These are phyloP conservation scores for Macropodus opercularis DNA, from an alignment of 2,797 vertebrate species.

Conservation along the genomic window DNA sequence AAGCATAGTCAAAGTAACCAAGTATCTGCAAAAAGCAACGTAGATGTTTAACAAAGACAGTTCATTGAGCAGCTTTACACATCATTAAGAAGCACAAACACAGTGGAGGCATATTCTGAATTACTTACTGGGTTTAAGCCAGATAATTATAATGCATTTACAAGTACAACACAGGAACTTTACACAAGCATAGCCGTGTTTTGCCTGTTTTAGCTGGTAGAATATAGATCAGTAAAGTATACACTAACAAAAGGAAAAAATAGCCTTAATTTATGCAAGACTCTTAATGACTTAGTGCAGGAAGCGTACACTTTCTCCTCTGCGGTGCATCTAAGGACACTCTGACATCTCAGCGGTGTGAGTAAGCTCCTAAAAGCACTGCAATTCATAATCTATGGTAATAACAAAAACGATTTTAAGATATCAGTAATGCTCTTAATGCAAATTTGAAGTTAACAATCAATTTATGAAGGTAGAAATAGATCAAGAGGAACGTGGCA, in stretches of 20 bases:
- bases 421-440: slow-evolving; percentile 16
- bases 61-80: slow-evolving; percentile 67
- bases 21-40: slow-evolving; percentile 98
- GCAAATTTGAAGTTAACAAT: neutral
- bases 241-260: too few relatives aligned
- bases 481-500: neutral
- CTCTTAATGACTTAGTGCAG: neutral
- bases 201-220: slow-evolving; percentile 46
- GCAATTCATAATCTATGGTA: neutral
- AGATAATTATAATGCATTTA: neutral
- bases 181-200: slow-evolving; percentile 27
- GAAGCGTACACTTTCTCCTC: neutral
- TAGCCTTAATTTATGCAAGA: neutral
- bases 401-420: slow-evolving; percentile 3
- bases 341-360: slow-evolving; percentile 6
- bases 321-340: slow-evolving; percentile 14
- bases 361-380: slow-evolving; percentile 4
- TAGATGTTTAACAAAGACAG: slow-evolving; percentile 81
- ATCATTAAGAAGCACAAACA: slow-evolving; percentile 42
- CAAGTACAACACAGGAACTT: neutral
- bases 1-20: slow-evolving; percentile 99
- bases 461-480: slow-evolving; percentile 17
- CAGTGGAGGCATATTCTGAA: slow-evolving; percentile 29
- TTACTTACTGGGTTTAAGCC: neutral
- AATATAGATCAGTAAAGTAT: slow-evolving; percentile 4